These are phyloP conservation scores for Brachirus orientalis DNA, from an alignment of 2,113 vertebrate species.

Conservation along the genomic window DNA sequence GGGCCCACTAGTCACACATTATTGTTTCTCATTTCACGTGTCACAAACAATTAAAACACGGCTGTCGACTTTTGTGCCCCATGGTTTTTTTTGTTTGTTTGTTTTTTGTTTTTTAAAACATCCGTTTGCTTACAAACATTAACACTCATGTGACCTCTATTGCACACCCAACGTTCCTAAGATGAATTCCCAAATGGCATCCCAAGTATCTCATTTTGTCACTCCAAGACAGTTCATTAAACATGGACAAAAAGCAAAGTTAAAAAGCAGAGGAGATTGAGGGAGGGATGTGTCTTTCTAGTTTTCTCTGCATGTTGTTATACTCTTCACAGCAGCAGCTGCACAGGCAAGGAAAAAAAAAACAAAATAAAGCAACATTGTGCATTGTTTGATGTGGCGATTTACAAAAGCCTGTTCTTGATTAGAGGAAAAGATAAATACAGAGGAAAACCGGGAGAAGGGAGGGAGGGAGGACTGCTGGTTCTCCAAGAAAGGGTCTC, in stretches of 20 bases:
- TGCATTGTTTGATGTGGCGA: conserved; percentile 68
- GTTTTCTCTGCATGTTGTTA: conserved; percentile 67
- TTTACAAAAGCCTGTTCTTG: conserved; percentile 63
- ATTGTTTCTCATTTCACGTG: conserved; percentile 75
- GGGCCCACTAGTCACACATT: conserved; percentile 81
- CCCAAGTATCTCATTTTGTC: conserved; percentile 67
- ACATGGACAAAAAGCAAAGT: conserved; percentile 61
- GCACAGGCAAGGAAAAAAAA: conserved; percentile 52
- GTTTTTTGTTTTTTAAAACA: neutral
- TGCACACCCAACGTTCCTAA: too few species aligned
- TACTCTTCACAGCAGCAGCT: conserved; percentile 59
- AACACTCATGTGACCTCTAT: too few species aligned
- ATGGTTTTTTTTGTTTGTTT: neutral
- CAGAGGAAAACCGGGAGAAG: conserved; percentile 52
- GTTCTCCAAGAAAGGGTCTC: conserved; percentile 42
- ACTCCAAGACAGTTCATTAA: conserved; percentile 62
- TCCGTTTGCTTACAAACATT: too few species aligned
- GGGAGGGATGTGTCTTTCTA: conserved; percentile 52
- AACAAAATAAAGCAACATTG: conserved; percentile 41
- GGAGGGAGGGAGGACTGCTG: conserved; percentile 39
- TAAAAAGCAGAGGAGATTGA: conserved; percentile 3
- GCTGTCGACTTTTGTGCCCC: conserved; percentile 38
- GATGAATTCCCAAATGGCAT: too few species aligned
- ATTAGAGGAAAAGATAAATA: conserved; percentile 70
- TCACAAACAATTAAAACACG: conserved; percentile 66